Base-by-base conservation (phyloP, 2,888 invertebrate genomes). In the Macaria liturata region DNA sequence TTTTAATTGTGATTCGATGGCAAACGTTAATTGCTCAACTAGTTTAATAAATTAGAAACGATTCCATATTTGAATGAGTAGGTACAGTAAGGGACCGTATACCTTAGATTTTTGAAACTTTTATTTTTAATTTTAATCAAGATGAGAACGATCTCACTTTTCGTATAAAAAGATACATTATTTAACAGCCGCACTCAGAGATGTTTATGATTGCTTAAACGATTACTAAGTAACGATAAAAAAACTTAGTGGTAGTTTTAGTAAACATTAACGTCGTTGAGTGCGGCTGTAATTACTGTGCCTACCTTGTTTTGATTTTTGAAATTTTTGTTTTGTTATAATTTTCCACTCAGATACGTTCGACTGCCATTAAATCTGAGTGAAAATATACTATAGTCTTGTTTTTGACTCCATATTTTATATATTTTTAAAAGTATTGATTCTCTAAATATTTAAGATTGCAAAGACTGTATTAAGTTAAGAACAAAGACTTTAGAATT, bases 381-480 rank as follows among this genome's bases (percentile, higher is more conserved):
- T 46, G 46, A 54, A 46, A 53, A 53, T 40, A 45, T 53, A 53
- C 46, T 53, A 51, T 51, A 46, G 53, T 53, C 53, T 53, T 52
- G 52, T 52, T 52, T 52, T 52, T 34, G 52, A 45, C 52, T 52
- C 52, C 45, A 52, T 52, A 52, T 53, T 46, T 53, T 46, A 53
- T 20, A 20, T 20, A 20, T 1, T 2, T 20, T 20, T 20, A 20
- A 20, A 20, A 20, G 20, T 20, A 20, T 20, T 20, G 20, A 20
- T 20, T 20, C 20, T 20, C 20, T 20, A 20, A 20, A 20, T 20
- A 20, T 20, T 47, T 30, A 9, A 49, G 39, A 54, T 40, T 48
- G 48, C 54, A 48, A 54, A 54, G 46, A 53, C 53, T 53, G 53
- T 53, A 53, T 46, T 54, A 44, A 48, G 54, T 48, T 54, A 54